phyloP scores from a whole-genome alignment of 1,140 invertebrate genomes.

The Gryon sp. region DNA sequence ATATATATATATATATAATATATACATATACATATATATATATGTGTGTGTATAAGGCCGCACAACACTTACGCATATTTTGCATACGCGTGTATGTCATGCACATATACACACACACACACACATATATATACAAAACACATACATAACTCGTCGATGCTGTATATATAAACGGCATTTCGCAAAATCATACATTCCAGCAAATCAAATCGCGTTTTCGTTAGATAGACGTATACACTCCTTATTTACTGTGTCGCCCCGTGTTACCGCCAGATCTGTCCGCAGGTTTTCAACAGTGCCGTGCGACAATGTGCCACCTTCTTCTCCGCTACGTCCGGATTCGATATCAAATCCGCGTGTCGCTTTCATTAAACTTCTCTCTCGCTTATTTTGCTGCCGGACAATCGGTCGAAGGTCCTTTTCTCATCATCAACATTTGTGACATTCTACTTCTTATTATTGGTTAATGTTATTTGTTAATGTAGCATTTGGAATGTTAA shows the following conservation, averaged over 20 bases:
- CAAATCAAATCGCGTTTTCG: slow-evolving; percentile 56
- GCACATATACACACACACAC: slow-evolving; percentile 1
- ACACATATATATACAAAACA: no score
- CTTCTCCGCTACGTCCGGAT: slow-evolving; percentile 2
- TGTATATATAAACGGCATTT: slow-evolving; percentile 12
- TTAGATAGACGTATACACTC: slow-evolving; percentile 32
- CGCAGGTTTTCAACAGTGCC: neutral
- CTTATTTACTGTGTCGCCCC: slow-evolving; percentile 33
- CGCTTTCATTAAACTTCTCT: slow-evolving; percentile 15
- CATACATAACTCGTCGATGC: no score
- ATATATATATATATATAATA: neutral
- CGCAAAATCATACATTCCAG: slow-evolving; percentile 33
- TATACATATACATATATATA: slow-evolving; percentile 2
- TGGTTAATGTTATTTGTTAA: neutral
- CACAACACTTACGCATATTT: no score
- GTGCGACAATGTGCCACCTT: neutral
- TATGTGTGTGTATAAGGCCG: no score
- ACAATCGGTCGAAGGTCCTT: slow-evolving; percentile 3
- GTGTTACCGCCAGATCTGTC: neutral
- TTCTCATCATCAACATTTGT: neutral
- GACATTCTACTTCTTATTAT: no score
- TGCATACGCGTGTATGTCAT: neutral
- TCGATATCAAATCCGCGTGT: slow-evolving; percentile 19
- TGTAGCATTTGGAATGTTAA: no score
- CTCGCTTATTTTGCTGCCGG: neutral